Evolutionary conservation across 2,888 invertebrate species (phyloP), one percentile per base, ranked within the genome.

Genomic region (Drosophila pegasa): DNA sequence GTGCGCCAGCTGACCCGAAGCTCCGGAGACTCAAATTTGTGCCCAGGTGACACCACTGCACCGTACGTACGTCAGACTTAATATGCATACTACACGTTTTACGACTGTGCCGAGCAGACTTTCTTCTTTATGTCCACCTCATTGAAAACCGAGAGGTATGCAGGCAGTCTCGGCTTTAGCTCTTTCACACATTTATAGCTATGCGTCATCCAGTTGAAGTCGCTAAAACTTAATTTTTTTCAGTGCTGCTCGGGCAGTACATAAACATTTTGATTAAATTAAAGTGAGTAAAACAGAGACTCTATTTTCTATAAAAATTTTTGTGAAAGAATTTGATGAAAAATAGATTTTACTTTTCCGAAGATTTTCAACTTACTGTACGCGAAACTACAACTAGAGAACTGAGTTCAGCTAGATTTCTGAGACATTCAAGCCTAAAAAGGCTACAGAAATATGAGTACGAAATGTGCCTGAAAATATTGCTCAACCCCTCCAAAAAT

Each of bases 71-170:
- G 43, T 22, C 38, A 38, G 22, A 40, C 54, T 56, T 55, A 51
- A 61, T 73, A 57, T 70, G 69, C 69, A 72, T 80, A 16, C 10
- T 27, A 16, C 25, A 27, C 20, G 43, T 16, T 45, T 45, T 45
- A 45, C 16, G 43, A 10, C 43, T 27, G 43, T 43, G 43, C 43
- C 2, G 43, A 25, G 43, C 43, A 9, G 25, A 43, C 43, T 43
- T 25, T 25, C 25, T 27, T 16, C 25, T 9, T 25, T 9, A 14
- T 22, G 41, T 9, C 12, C 4, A n/a, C 22, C 43, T n/a, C n/a
- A 45, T 45, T 45, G 43, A 27, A 16, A 16, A 10, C 10, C 25
- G 1, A 16, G 25, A 25, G 43, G 2, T 25, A 16, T 9, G 43
- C 16, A 14, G 14, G n/a, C 41, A 3, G 22, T n/a, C 8, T 22